Evolutionary conservation across 2,797 vertebrate species (phyloP).

Genomic region (Octomys mimax): DNA sequence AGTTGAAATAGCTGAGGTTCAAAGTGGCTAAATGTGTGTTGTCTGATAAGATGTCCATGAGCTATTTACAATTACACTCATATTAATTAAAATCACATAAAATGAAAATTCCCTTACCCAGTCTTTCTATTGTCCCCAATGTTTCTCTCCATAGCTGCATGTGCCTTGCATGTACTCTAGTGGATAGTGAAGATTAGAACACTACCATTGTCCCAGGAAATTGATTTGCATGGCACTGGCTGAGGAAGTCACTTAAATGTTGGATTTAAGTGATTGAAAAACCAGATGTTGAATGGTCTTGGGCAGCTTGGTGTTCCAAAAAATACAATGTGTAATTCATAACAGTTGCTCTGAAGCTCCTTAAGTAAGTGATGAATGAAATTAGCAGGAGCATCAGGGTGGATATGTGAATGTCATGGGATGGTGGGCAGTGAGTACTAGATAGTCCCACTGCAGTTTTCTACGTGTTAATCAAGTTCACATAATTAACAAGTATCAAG

Average conservation of each 20-base stretch:
- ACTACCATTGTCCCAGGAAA: not conserved
- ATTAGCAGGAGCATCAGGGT: too few species aligned
- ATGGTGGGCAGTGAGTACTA: not conserved
- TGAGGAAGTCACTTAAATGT: not conserved
- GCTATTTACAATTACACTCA: not conserved
- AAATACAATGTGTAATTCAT: not conserved
- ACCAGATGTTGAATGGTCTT: not conserved
- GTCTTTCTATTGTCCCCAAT: not conserved
- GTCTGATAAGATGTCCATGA: not conserved
- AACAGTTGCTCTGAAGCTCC: not conserved
- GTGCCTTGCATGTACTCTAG: not conserved
- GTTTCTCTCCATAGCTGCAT: not conserved
- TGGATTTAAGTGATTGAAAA: not conserved
- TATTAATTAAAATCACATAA: not conserved
- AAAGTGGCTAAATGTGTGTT: not conserved
- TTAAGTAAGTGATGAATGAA: not conserved
- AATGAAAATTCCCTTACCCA: not conserved
- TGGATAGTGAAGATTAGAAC: not conserved
- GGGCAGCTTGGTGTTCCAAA: not conserved
- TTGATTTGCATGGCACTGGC: not conserved
- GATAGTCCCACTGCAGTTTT: not conserved
- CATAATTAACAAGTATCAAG: not conserved
- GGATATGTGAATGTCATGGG: too few species aligned
- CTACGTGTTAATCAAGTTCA: not conserved
- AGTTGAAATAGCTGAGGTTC: not conserved